These are phyloP conservation scores for Eutolmus rufibarbis DNA, from an alignment of 2,888 invertebrate genomes.

Conservation along the genomic window DNA sequence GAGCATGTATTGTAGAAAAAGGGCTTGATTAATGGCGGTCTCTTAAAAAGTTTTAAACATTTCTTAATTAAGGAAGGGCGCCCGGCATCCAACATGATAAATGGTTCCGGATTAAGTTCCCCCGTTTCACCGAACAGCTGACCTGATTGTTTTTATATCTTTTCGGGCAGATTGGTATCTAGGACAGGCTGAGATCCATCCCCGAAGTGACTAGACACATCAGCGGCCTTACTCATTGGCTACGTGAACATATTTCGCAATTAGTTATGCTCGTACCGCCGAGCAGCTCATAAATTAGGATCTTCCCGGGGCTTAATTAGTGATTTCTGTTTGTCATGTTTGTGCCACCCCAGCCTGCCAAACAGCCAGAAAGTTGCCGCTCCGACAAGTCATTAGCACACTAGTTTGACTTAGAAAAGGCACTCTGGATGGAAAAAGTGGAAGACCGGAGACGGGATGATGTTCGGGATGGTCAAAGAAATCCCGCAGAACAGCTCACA, in stretches of 20 bases:
- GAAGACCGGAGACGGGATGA: not conserved
- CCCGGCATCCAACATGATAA: not conserved
- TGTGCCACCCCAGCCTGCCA: not conserved
- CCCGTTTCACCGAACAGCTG: not conserved
- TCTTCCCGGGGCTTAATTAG: constrained; percentile 34
- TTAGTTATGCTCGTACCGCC: constrained; percentile 31
- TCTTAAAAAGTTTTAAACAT: constrained; percentile 26
- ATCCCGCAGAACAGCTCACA: not conserved
- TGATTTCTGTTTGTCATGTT: constrained; percentile 37
- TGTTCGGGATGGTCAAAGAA: not conserved
- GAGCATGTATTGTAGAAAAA: not conserved
- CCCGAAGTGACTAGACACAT: constrained; percentile 22
- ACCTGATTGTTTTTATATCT: constrained; percentile 24
- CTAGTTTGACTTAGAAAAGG: not conserved
- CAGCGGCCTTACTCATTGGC: constrained; percentile 11
- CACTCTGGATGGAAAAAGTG: not conserved
- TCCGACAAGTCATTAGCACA: constrained; percentile 13
- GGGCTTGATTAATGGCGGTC: constrained; percentile 1
- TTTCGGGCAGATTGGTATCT: not conserved
- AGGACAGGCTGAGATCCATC: not conserved
- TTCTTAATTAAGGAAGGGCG: constrained; percentile 31
- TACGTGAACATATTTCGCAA: constrained; percentile 30
- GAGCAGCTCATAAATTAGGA: constrained; percentile 37
- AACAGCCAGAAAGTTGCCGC: constrained; percentile 1
- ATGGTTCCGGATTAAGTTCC: constrained; percentile 4